phyloP scores from a whole-genome alignment of 2,113 vertebrate genomes.

The Ammodramus savannarum region DNA sequence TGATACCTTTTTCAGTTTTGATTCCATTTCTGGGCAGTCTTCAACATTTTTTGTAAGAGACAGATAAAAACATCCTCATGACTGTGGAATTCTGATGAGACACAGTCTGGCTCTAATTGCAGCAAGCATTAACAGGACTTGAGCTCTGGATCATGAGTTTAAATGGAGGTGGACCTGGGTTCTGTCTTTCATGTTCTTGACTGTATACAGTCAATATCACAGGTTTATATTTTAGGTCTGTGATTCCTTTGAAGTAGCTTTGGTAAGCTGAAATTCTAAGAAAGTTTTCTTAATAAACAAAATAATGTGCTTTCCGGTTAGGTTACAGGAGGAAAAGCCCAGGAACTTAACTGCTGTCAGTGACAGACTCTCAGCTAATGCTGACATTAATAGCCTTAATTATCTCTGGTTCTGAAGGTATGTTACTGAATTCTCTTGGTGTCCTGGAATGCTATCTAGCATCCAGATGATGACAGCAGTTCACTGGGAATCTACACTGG shows the following conservation, averaged over 20 bases:
- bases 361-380: background rate
- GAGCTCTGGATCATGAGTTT: background rate
- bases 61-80: background rate
- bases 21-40: background rate
- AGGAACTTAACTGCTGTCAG: background rate
- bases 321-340: background rate
- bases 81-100: background rate
- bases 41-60: background rate
- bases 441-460: background rate
- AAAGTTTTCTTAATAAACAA: background rate
- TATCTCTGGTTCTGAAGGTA: conserved; percentile 3
- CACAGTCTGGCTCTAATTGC: background rate
- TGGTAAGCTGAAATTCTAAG: background rate
- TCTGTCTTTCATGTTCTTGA: background rate
- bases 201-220: background rate
- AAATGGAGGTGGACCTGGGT: background rate
- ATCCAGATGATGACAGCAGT: conserved; percentile 3
- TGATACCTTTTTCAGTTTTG: background rate
- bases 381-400: background rate
- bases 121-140: background rate
- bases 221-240: background rate
- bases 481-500: background rate
- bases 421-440: background rate
- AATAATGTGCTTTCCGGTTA: background rate
- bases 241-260: background rate